Evolutionary conservation across 2,113 vertebrate species (phyloP).

Genomic region (Suricata suricatta): DNA sequence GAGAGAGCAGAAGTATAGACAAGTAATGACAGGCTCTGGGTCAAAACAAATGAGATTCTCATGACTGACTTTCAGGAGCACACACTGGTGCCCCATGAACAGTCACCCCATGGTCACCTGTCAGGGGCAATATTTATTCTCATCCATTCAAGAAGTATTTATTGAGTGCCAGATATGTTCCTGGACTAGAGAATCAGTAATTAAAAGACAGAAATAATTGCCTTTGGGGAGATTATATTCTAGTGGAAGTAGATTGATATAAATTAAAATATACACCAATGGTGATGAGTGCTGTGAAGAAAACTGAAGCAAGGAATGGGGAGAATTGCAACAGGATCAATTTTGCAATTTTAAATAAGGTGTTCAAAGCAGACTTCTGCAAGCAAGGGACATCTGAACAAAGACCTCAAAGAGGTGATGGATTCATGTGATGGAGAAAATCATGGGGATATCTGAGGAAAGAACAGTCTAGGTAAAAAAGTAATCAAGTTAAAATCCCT

Average conservation of each 20-base stretch:
- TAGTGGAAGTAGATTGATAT: background rate
- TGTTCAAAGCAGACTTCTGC: background rate
- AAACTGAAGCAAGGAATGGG: background rate
- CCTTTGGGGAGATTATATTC: background rate
- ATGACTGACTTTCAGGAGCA: background rate
- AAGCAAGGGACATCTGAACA: background rate
- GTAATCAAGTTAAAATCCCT: background rate
- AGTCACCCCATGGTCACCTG: background rate
- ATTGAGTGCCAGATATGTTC: background rate
- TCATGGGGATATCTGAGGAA: background rate
- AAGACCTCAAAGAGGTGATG: background rate
- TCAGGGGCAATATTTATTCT: background rate
- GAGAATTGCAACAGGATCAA: background rate
- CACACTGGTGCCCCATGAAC: background rate
- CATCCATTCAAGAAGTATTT: background rate
- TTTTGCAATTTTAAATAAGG: background rate
- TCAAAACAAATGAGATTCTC: slow-evolving; percentile 27
- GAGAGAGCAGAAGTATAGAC: background rate
- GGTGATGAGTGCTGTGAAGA: background rate
- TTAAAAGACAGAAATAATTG: background rate
- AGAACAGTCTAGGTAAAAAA: background rate
- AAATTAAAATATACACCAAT: background rate
- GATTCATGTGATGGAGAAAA: background rate
- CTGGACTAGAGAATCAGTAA: background rate
- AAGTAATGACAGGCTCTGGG: background rate